A percentile compares a stretch with the other conserved stretches of the same genome.
These are phyloP conservation scores for Canis aureus DNA, from an alignment of 2,113 vertebrate species.

Conservation along the genomic window DNA sequence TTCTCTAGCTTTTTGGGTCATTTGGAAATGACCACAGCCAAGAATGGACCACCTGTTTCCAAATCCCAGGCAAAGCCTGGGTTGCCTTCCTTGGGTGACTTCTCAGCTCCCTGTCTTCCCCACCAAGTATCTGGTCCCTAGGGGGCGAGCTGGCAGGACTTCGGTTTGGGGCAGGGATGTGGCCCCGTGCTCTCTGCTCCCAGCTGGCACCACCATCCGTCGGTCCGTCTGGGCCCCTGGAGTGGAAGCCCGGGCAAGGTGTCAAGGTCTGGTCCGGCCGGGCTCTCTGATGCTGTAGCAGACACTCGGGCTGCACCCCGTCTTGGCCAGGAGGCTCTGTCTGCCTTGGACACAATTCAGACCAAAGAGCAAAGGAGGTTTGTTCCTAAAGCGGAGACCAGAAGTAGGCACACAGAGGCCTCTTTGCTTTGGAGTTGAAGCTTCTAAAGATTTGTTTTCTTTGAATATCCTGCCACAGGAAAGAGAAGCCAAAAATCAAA, in stretches of 20 bases:
- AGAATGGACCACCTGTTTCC: neutral
- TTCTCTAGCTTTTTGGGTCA: neutral
- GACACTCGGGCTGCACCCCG: neutral
- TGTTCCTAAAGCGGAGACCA: conserved; percentile 53
- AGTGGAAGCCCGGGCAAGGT: neutral
- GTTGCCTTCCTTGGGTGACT: neutral
- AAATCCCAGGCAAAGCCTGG: neutral
- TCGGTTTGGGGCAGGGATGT: neutral
- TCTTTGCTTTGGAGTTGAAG: conserved; percentile 63
- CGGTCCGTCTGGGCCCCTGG: neutral
- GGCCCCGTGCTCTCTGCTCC: neutral
- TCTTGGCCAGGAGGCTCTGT: neutral
- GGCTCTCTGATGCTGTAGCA: neutral
- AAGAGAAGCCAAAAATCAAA: conserved; percentile 68
- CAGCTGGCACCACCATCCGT: neutral
- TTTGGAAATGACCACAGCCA: neutral
- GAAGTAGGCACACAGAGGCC: conserved; percentile 41
- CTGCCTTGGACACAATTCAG: conserved; percentile 21
- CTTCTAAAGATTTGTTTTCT: conserved; percentile 68
- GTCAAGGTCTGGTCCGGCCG: neutral
- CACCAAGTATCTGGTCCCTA: neutral
- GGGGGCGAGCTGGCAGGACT: neutral
- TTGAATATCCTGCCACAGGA: conserved; percentile 79
- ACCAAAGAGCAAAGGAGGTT: conserved; percentile 40
- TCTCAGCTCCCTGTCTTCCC: neutral